A percentile compares a stretch with the other conserved stretches of the same genome.
phyloP scores from a whole-genome alignment of 2,797 vertebrate species.

The Lagodon rhomboides region DNA sequence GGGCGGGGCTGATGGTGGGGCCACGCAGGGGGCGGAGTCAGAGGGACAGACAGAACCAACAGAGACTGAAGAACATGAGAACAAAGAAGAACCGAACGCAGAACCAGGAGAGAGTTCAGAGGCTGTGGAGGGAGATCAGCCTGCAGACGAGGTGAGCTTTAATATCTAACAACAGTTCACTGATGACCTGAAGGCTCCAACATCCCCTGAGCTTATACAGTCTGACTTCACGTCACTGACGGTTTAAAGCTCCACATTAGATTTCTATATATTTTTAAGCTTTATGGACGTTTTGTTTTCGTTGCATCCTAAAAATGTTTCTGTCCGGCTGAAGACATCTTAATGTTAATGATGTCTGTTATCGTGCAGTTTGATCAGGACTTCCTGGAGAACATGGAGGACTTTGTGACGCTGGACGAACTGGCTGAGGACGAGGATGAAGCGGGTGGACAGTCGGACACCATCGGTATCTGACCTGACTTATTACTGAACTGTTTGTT shows the following conservation, averaged over 20 bases:
- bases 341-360: not conserved
- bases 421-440: conserved; percentile 91
- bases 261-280: no score
- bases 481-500: not conserved
- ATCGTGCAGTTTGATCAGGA: conserved; percentile 77
- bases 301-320: not conserved
- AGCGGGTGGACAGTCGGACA: conserved; percentile 20
- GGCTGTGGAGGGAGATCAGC: conserved; percentile 40
- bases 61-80: conserved; percentile 20
- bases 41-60: conserved; percentile 2
- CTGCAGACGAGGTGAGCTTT: conserved; percentile 45
- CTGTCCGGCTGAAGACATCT: not conserved
- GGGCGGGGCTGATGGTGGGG: conserved; percentile 7
- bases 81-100: conserved; percentile 16
- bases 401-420: conserved; percentile 96
- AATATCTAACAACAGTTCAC: not conserved
- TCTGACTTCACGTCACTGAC: no score
- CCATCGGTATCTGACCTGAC: conserved; percentile 40
- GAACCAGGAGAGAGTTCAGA: conserved; percentile 53
- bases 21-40: conserved; percentile 37
- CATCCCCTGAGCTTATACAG: no score
- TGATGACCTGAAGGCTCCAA: no score
- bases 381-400: conserved; percentile 93
- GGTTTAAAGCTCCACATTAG: no score
- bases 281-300: not conserved